These are phyloP conservation scores for Buphagus erythrorhynchus DNA, from an alignment of 2,797 vertebrate species.

Conservation along the genomic window DNA sequence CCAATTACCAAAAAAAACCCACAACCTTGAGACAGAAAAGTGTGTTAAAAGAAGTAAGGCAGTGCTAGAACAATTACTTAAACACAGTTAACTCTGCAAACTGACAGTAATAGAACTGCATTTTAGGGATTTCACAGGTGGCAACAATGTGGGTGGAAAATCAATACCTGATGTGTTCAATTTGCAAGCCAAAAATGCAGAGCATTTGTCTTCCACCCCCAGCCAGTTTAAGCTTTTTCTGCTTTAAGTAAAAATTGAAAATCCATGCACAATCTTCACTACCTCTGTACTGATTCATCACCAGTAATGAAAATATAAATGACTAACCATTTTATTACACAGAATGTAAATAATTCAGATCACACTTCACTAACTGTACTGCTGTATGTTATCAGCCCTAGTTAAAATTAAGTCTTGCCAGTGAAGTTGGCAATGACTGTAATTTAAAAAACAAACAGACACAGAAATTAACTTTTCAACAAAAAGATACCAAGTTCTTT, in stretches of 20 bases:
- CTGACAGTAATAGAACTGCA: background rate
- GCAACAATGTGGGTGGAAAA: conserved; percentile 15
- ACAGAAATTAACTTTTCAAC: background rate
- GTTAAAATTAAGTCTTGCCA: background rate
- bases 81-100: background rate
- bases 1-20: fast-evolving
- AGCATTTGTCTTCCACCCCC: background rate
- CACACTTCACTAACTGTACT: background rate
- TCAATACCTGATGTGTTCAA: background rate
- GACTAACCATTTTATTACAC: background rate
- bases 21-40: background rate
- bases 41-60: background rate
- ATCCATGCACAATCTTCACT: background rate
- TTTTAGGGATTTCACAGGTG: conserved; percentile 1
- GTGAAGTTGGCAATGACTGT: background rate
- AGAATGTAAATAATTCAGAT: background rate
- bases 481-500: background rate
- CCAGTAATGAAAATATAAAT: background rate
- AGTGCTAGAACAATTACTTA: background rate
- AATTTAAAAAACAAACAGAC: background rate
- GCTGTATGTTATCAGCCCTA: background rate
- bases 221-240: background rate
- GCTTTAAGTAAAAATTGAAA: background rate
- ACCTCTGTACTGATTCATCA: background rate
- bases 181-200: background rate